These are phyloP conservation scores for Takifugu rubripes DNA, from an alignment of 2,797 vertebrate genomes.

Conservation along the genomic window DNA sequence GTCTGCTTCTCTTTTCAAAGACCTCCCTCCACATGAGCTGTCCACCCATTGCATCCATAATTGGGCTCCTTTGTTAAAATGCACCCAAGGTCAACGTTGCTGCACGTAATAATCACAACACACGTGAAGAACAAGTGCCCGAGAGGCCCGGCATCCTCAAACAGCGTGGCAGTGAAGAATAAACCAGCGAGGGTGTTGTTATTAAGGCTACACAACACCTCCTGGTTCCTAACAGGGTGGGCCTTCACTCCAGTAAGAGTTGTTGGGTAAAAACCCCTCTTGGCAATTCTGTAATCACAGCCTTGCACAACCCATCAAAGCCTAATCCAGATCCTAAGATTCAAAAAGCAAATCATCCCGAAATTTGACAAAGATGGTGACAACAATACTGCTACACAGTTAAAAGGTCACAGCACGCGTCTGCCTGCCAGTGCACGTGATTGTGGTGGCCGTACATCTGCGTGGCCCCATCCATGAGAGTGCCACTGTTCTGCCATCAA, in stretches of 20 bases:
- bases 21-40: conserved; percentile 38
- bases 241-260: conserved; percentile 31
- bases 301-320: conserved; percentile 24
- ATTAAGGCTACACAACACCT: conserved; percentile 48
- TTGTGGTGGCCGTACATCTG: conserved; percentile 49
- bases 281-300: conserved; percentile 47
- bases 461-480: conserved; percentile 32
- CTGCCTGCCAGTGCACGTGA: conserved; percentile 65
- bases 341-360: conserved; percentile 48
- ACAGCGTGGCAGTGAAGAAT: conserved; percentile 62
- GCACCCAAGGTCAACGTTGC: conserved; percentile 28
- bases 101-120: conserved; percentile 43
- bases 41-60: conserved; percentile 32
- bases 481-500: conserved; percentile 55
- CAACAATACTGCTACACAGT: conserved; percentile 60
- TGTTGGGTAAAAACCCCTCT: conserved; percentile 20
- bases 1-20: conserved; percentile 23
- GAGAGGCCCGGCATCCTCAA: conserved; percentile 8
- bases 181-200: conserved; percentile 44
- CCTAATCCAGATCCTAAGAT: conserved; percentile 36
- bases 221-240: conserved; percentile 25
- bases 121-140: conserved; percentile 30
- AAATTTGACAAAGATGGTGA: conserved; percentile 63
- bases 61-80: conserved; percentile 35
- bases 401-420: conserved; percentile 61